phyloP scores from a whole-genome alignment of 2,888 invertebrate genomes.

The Drosophila rubida region DNA sequence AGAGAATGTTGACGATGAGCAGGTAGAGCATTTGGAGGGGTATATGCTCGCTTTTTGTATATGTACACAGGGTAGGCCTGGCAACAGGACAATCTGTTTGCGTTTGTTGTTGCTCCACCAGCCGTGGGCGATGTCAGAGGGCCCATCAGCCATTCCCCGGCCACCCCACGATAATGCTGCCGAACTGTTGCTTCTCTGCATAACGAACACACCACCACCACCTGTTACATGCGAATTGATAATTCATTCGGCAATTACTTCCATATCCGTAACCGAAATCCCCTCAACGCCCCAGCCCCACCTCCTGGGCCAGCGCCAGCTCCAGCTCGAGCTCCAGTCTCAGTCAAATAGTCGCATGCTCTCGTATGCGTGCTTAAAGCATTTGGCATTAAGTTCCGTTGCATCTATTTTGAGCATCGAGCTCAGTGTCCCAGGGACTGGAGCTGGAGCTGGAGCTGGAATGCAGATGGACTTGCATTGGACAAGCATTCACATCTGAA shows the following conservation, averaged over 20 bases:
- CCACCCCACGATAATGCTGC: constrained; percentile 5
- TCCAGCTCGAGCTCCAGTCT: not conserved
- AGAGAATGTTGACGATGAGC: not conserved
- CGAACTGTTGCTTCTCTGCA: constrained; percentile 54
- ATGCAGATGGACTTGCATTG: constrained; percentile 20
- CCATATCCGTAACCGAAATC: constrained; percentile 4
- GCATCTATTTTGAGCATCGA: constrained; percentile 48
- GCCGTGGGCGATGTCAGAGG: constrained; percentile 27
- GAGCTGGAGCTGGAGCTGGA: constrained; percentile 3
- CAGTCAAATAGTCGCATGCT: not conserved
- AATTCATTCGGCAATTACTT: constrained; percentile 53
- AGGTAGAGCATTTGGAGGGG: not conserved
- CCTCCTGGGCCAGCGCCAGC: not conserved
- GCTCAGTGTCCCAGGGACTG: constrained; percentile 21
- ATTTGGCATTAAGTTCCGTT: constrained; percentile 25
- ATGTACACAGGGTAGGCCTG: constrained; percentile 25
- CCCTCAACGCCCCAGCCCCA: not conserved
- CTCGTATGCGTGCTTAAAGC: constrained; percentile 24
- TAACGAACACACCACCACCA: constrained; percentile 16
- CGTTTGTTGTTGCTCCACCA: constrained; percentile 17
- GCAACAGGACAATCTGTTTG: constrained; percentile 33
- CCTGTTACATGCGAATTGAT: constrained; percentile 44
- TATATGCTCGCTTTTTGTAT: constrained; percentile 2
- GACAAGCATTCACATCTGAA: not conserved
- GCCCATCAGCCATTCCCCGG: not conserved